Evolutionary conservation across 2,113 vertebrate species (phyloP).

Genomic region (Lepisosteus osseus): DNA sequence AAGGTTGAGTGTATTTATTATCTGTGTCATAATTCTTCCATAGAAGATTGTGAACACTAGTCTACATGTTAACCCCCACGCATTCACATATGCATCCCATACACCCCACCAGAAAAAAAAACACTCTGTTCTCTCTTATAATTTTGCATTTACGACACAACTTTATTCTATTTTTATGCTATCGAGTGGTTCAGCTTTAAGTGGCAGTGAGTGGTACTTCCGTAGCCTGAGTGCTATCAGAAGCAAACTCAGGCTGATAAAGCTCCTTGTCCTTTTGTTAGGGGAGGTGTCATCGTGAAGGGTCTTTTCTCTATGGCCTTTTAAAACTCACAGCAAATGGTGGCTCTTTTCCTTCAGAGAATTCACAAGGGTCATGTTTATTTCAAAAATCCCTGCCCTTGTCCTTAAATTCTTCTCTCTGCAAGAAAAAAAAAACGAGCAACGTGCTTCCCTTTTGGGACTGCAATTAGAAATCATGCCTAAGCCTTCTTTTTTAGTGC

Average conservation of each 20-base stretch:
- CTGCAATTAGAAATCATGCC: slow-evolving; percentile 47
- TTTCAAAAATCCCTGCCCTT: slow-evolving; percentile 63
- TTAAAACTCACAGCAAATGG: slow-evolving; percentile 51
- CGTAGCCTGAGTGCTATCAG: slow-evolving; percentile 56
- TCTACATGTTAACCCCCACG: slow-evolving; percentile 19
- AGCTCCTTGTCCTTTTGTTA: slow-evolving; percentile 63
- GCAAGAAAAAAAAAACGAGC: slow-evolving; percentile 39
- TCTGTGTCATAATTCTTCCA: slow-evolving; percentile 63
- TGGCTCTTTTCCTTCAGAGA: slow-evolving; percentile 41
- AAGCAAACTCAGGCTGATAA: slow-evolving; percentile 67
- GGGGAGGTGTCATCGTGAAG: slow-evolving; percentile 64
- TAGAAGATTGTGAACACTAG: slow-evolving; percentile 42
- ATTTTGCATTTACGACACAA: slow-evolving; percentile 66
- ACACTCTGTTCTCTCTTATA: slow-evolving; percentile 50
- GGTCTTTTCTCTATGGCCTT: slow-evolving; percentile 44
- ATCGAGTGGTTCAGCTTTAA: slow-evolving; percentile 63
- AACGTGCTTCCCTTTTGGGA: slow-evolving; percentile 49
- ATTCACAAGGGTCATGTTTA: slow-evolving; percentile 61
- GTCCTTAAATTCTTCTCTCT: slow-evolving; percentile 59
- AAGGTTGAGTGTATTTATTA: slow-evolving; percentile 73
- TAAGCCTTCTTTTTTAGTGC: slow-evolving; percentile 23
- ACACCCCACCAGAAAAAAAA: slow-evolving; percentile 7
- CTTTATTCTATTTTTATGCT: slow-evolving; percentile 75
- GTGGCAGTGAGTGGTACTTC: slow-evolving; percentile 75
- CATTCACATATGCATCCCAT: slow-evolving; percentile 19